phyloP scores from a whole-genome alignment of 2,888 invertebrate species.

The Nephrotoma guestfalica region DNA sequence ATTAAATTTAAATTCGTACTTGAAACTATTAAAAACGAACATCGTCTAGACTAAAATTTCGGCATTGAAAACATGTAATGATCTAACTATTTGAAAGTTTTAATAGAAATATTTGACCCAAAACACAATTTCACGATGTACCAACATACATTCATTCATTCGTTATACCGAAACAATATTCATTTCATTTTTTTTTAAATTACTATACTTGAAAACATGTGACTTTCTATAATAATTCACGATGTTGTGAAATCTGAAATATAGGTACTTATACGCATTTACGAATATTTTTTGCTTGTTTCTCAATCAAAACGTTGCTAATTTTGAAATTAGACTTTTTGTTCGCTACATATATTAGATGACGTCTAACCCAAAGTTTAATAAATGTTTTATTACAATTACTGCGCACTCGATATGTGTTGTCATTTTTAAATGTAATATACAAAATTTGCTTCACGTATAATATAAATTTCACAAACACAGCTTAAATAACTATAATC shows the following conservation, averaged over 20 bases:
- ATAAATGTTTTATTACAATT: neutral
- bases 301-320: neutral
- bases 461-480: neutral
- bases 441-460: neutral
- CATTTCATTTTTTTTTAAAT: neutral
- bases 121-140: neutral
- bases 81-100: neutral
- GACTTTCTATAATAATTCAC: too few species aligned
- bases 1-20: neutral
- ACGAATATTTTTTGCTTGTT: neutral
- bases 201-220: neutral
- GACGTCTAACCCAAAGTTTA: neutral
- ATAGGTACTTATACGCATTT: neutral
- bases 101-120: neutral
- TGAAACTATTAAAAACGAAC: neutral
- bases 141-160: neutral
- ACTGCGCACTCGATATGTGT: neutral
- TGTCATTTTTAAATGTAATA: neutral
- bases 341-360: neutral
- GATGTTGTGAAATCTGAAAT: too few species aligned
- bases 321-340: neutral
- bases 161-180: neutral
- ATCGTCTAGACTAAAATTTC: neutral
- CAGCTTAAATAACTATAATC: neutral
- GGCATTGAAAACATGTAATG: neutral